Evolutionary conservation across 2,888 invertebrate species (phyloP).

Genomic region (Eupithecia vulgata): DNA sequence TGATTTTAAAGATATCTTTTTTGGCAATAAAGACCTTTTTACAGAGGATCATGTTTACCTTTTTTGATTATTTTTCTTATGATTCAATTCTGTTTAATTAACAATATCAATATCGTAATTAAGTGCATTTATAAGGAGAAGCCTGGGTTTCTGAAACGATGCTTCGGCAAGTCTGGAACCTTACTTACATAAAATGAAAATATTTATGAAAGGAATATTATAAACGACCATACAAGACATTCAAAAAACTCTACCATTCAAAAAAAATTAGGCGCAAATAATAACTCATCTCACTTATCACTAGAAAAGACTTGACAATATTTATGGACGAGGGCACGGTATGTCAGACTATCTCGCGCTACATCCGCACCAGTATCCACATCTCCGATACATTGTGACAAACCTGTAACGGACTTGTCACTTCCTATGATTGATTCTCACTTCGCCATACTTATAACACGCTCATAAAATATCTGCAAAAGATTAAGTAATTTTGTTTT

Average conservation of each 20-base stretch:
- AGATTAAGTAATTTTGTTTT: neutral
- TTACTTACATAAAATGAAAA: neutral
- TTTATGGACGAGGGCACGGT: too few relatives aligned
- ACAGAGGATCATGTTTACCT: too few relatives aligned
- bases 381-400: neutral
- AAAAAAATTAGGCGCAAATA: too few relatives aligned
- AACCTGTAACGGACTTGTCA: slow-evolving; percentile 33
- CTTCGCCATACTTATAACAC: neutral
- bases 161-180: neutral
- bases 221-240: neutral
- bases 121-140: neutral
- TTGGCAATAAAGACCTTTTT: too few relatives aligned
- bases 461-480: neutral
- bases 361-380: too few relatives aligned
- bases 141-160: neutral
- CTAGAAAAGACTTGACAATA: neutral
- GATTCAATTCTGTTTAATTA: neutral
- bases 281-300: too few relatives aligned
- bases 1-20: neutral
- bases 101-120: neutral
- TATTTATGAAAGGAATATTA: neutral
- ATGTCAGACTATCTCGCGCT: too few relatives aligned
- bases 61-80: too few relatives aligned
- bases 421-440: slow-evolving; percentile 32
- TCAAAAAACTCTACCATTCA: neutral